phyloP scores from a whole-genome alignment of 2,797 vertebrate species.

The Gallinago stenura region DNA sequence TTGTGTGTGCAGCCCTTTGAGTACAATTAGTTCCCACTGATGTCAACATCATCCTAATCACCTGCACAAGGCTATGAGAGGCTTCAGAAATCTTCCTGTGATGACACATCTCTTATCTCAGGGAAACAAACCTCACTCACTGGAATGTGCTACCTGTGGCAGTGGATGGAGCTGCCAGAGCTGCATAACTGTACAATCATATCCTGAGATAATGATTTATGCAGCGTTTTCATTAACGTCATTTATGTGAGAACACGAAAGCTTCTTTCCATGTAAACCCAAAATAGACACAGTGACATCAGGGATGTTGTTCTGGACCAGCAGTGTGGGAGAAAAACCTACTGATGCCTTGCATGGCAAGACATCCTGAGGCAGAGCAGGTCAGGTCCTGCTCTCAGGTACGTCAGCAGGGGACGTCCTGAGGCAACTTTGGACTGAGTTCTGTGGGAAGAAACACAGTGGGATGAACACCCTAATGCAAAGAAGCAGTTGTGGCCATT shows the following conservation, averaged over 20 bases:
- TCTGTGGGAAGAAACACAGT: not conserved
- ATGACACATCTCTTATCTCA: conserved; percentile 22
- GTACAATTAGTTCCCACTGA: not conserved
- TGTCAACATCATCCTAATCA: conserved; percentile 33
- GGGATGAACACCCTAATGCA: not conserved
- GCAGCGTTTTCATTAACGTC: not conserved
- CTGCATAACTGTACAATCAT: not conserved
- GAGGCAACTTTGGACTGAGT: not conserved
- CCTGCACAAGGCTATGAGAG: not conserved
- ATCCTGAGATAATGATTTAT: not conserved
- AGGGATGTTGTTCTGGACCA: not conserved
- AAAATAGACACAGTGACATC: not conserved
- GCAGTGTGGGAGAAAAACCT: not conserved
- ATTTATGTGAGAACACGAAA: not conserved
- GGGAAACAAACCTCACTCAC: not conserved
- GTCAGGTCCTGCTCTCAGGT: not conserved
- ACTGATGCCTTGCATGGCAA: rapidly evolving
- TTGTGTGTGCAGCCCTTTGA: not conserved
- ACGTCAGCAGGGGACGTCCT: not conserved
- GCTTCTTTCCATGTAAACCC: not conserved
- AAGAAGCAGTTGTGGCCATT: not conserved
- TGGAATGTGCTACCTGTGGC: not conserved
- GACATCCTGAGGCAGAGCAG: not conserved
- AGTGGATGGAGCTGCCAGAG: not conserved
- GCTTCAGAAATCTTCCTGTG: not conserved